These are phyloP conservation scores for Zoanthus sansibaricus DNA, from an alignment of 92 coral and sea anemone species.

Conservation along the genomic window DNA sequence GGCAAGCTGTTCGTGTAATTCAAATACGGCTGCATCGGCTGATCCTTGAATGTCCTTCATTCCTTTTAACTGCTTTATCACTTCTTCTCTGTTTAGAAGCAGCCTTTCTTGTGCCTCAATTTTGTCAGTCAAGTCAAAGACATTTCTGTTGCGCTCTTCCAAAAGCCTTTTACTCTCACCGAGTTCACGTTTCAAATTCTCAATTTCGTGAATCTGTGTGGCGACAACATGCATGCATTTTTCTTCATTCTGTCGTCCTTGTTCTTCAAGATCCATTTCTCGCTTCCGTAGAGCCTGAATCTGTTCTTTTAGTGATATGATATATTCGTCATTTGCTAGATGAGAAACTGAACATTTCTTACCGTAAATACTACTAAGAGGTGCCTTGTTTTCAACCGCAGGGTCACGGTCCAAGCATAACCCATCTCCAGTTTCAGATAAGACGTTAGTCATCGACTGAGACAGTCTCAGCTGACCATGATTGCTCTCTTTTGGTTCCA, in stretches of 20 bases:
- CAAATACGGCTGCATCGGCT: slow-evolving; percentile 55
- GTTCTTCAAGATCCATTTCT: slow-evolving; percentile 55
- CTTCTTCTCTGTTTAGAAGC: slow-evolving; percentile 60
- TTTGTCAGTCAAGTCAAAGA: slow-evolving; percentile 60
- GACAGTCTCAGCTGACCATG: not conserved
- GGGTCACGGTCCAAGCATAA: not conserved
- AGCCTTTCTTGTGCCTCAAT: slow-evolving; percentile 64
- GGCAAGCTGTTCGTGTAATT: slow-evolving; percentile 60
- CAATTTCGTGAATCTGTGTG: slow-evolving; percentile 58
- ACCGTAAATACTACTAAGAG: not conserved
- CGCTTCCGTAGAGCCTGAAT: slow-evolving; percentile 22
- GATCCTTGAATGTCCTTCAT: slow-evolving; percentile 63
- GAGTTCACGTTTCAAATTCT: slow-evolving; percentile 50
- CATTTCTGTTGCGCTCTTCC: slow-evolving; percentile 52
- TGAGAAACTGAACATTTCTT: not conserved
- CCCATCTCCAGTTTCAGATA: slow-evolving; percentile 31
- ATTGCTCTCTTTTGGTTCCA: slow-evolving; percentile 3
- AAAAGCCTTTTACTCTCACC: slow-evolving; percentile 54
- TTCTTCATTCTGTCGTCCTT: slow-evolving; percentile 68
- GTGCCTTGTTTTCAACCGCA: not conserved
- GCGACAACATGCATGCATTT: slow-evolving; percentile 69
- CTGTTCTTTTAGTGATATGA: slow-evolving; percentile 37
- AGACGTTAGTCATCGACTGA: not conserved
- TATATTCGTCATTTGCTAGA: slow-evolving; percentile 2
- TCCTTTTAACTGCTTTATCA: slow-evolving; percentile 57